Evolutionary conservation across 1,140 invertebrate species (phyloP), one percentile per base, ranked within the genome.

Genomic region (Globodera rostochiensis): DNA sequence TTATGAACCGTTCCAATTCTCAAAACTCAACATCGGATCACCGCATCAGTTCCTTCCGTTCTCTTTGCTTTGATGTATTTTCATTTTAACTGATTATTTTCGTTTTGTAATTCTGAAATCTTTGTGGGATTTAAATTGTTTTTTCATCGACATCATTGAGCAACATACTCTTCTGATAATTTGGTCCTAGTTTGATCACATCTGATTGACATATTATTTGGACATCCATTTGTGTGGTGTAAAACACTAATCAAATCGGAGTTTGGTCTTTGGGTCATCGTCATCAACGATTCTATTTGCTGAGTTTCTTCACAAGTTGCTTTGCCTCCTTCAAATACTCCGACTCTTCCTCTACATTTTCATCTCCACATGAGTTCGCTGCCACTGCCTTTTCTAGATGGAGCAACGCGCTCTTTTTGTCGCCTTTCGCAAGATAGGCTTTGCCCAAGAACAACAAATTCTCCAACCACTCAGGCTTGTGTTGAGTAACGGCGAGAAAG

Each of bases 361-460:
- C 69, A 21, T 36, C 69, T 11, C 69, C 69, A 21, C 9, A n/a
- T 19, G 25, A 45, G n/a, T 71, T 71, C 15, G 82, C 47, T 46
- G 74, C 73, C n/a, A 60, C 47, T 13, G 86, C 83, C 25, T 46
- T 47, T 13, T 81, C 84, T 45, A 86, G 80, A 69, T 82, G 80
- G 60, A 74, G 73, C 15, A 70, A 25, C 7, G 86, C 86, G 6
- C 73, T 69, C 6, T 45, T 50, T 49, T 86, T 87, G 70, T 86
- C 86, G 13, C 71, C 75, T 50, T 86, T 83, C 73, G 88, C 87
- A 47, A 90, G 80, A 81, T 89, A 90, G 74, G 88, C 88, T 84
- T 90, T 84, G 73, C 84, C 90, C 80, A 91, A 83, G 84, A 85
- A 91, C 15, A 91, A 74, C 49, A 89, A 80, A 81, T 91, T 91